These are phyloP conservation scores for Drosophila rellima DNA, from an alignment of 2,888 invertebrate species.

Conservation along the genomic window DNA sequence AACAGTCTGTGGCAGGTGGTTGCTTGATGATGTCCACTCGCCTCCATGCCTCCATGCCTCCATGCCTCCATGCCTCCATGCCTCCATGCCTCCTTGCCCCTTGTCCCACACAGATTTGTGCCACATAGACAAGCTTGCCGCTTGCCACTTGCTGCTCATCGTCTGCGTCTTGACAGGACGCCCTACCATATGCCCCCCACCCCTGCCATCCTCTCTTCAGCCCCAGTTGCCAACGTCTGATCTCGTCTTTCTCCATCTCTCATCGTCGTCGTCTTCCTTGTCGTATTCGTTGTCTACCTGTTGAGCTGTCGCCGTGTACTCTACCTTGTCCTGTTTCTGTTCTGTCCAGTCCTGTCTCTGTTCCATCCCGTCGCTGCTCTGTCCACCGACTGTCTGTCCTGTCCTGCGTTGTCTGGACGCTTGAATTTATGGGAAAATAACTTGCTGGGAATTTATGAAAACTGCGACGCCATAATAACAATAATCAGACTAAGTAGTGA, in stretches of 20 bases:
- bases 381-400: constrained; percentile 6
- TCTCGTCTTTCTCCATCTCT: constrained; percentile 17
- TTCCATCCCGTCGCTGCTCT: background rate
- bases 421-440: constrained; percentile 80
- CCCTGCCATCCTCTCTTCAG: background rate
- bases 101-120: constrained; percentile 32
- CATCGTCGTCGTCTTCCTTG: background rate
- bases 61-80: background rate
- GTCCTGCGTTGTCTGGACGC: constrained; percentile 44
- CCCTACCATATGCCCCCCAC: no score
- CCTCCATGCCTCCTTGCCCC: background rate
- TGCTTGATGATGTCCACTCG: constrained; percentile 51
- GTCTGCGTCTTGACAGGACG: constrained; percentile 76
- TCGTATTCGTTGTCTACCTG: constrained; percentile 38
- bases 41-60: background rate
- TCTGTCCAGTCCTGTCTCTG: constrained; percentile 8
- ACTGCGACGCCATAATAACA: constrained; percentile 82
- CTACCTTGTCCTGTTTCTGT: constrained; percentile 28
- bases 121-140: constrained; percentile 45
- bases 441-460: constrained; percentile 82
- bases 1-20: constrained; percentile 65
- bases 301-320: constrained; percentile 42
- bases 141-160: constrained; percentile 33
- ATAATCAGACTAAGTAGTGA: constrained; percentile 82
- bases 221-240: constrained; percentile 17